Base-by-base conservation (phyloP, 2,888 invertebrate genomes). In the Spialia ferax region DNA sequence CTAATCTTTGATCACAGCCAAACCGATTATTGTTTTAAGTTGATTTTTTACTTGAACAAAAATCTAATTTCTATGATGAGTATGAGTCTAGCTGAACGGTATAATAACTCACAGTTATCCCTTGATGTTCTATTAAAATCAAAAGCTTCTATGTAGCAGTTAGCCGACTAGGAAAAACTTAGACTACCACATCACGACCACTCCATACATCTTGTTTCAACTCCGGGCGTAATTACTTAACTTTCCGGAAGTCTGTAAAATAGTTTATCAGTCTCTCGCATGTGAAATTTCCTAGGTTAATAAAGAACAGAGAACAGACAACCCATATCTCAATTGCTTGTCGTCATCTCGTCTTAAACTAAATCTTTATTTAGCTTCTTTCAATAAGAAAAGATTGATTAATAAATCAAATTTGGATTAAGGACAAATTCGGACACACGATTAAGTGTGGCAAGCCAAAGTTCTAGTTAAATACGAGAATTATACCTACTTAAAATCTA, bases 141-240 rank as follows among this genome's bases (percentile, higher is more conserved):
- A 7, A 35, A 7, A n/a, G 35, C 35, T 13, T 38, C 35, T 38
- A 38, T 38, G n/a, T 13, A n/a, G 1, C 35, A 32, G 11, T 32
- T 8, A 32, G 32, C 0, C 11, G 1, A 32, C 32, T 32, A 32
- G 15, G 42, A 45, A 45, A 18, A 45, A 45, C 18, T 45, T 18
- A 0, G 13, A 45, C 2, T 18, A 6, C 18, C 45, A 10, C 45
- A 45, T 45, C 45, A 45, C 45, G 2, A 45, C 8, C 45, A 18
- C 48, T 18, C 8, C 11, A 48, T 48, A 48, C 20, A 18, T 48
- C 48, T 48, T 48, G 48, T 20, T 48, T 20, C 48, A 48, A 48
- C 48, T 48, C 20, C 48, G 20, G 13, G 3, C 48, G 20, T 13
- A 48, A 48, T 48, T 48, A 48, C 48, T 7, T 1, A 48, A 48